Evolutionary conservation across 1,140 invertebrate species (phyloP), one percentile per base, ranked within the genome.

Genomic region (Drosophila ironensis): DNA sequence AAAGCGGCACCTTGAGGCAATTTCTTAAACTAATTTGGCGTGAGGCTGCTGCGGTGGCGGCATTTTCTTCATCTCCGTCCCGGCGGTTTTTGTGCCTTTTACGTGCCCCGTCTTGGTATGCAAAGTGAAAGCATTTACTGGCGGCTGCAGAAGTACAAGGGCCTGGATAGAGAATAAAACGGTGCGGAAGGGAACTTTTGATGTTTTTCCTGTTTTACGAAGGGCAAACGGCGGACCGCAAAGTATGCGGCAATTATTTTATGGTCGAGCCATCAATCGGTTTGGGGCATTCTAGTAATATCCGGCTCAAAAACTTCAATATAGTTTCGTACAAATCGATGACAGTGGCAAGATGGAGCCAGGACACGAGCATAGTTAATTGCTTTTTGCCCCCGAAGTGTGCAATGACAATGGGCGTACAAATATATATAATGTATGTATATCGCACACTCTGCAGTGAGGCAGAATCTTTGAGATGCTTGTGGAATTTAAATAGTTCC

Each of bases 281-380:
- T 50, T 17, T 35, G 73, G 38, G 69, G 50, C 73, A 71, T 70
- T 82, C 66, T 78, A 53, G 74, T 84, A 82, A 82, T 82, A 84
- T 82, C 78, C 78, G 78, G 78, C 78, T 86, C 86, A 74, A 73
- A 44, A 69, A 82, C 86, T 61, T 73, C 44, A 78, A 84, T 82
- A 82, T 82, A 64, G 60, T 64, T 64, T 64, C 25, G 42, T 20
- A 68, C 46, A 53, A 84, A 68, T 77, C 68, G 47, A 82, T 48
- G 35, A 24, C 24, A 8, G 7, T 2, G 12, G 4, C 14, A 16
- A 9, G 2, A 47, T 8, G 28, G 12, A 6, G 24, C 9, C 12
- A 11, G 40, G 44, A 63, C 37, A 72, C 46, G 46, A 64, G 50
- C 69, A 77, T 70, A 78, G 78, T 67, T 81, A 71, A 71, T 52